These are phyloP conservation scores for Melanotaenia duboulayi DNA, from an alignment of 2,113 vertebrate species.

Conservation along the genomic window DNA sequence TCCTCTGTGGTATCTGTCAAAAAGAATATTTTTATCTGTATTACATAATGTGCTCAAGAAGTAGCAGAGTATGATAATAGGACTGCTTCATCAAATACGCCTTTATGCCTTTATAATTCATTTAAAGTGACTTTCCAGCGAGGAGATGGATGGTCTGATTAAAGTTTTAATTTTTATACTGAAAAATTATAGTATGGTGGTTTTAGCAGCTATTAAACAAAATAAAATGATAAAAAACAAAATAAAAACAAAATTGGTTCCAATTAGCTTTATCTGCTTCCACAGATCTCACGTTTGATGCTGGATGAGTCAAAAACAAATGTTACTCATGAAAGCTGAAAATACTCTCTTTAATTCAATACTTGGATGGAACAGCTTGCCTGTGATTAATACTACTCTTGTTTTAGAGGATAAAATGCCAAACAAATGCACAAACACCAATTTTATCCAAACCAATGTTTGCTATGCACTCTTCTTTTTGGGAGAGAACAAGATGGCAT, in stretches of 20 bases:
- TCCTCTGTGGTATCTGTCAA: slow-evolving; percentile 8
- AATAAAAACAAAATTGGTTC: background rate
- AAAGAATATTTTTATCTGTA: slow-evolving; percentile 14
- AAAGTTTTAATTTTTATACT: background rate
- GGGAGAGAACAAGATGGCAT: too few species aligned
- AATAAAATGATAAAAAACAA: slow-evolving; percentile 22
- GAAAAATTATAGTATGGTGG: background rate
- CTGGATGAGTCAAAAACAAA: slow-evolving; percentile 11
- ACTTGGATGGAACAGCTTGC: slow-evolving; percentile 19
- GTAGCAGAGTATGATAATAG: background rate
- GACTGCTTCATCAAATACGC: background rate
- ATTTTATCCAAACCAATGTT: too few species aligned
- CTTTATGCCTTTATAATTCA: background rate
- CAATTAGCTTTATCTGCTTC: background rate
- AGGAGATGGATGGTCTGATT: too few species aligned
- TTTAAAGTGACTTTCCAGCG: background rate
- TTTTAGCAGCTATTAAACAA: background rate
- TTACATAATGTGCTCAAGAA: slow-evolving; percentile 1
- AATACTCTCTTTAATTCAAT: slow-evolving; percentile 20
- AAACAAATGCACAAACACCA: background rate
- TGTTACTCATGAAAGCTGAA: background rate
- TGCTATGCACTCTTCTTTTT: too few species aligned
- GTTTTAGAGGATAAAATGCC: background rate
- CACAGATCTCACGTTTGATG: slow-evolving; percentile 31
- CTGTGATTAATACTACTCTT: background rate